Conservation (phyloP, 1,140 invertebrate genomes). For the Nilaparvata lugens region DNA sequence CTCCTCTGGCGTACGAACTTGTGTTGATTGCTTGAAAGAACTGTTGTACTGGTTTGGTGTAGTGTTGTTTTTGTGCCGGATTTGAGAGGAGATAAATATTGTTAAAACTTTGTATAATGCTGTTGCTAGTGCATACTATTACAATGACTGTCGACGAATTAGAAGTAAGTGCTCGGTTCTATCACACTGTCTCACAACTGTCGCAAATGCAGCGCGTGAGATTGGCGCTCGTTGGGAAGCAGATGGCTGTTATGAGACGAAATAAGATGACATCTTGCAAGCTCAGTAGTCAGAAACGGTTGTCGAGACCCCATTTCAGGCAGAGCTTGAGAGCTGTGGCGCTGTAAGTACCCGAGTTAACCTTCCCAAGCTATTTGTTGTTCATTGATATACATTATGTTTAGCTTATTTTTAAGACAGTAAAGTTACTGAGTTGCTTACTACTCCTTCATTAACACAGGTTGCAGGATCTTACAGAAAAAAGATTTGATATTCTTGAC, state of each 20-base stretch:
- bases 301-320: constrained; percentile 8
- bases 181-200: constrained; percentile 18
- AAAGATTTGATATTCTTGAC: too few species aligned
- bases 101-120: constrained; percentile 18
- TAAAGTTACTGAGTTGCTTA: too few species aligned
- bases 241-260: constrained; percentile 19
- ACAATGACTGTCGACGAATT: constrained; percentile 23
- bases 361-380: too few species aligned
- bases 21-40: too few species aligned
- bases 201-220: constrained; percentile 3
- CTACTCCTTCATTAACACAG: too few species aligned
- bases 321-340: constrained; percentile 17
- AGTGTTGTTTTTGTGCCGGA: too few species aligned
- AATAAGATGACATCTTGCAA: constrained; percentile 4
- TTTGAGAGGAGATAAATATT: too few species aligned
- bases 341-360: constrained; percentile 9
- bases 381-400: too few species aligned
- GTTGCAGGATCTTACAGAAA: too few species aligned
- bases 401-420: too few species aligned
- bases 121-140: constrained; percentile 26
- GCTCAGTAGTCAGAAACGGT: not conserved
- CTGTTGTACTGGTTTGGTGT: too few species aligned
- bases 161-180: constrained; percentile 23
- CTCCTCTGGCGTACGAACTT: too few species aligned
- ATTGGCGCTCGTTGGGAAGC: constrained; percentile 19